A percentile compares a stretch with the other conserved stretches of the same genome.
phyloP scores from a whole-genome alignment of 2,797 vertebrate genomes.

The Peromyscus melanophrys region DNA sequence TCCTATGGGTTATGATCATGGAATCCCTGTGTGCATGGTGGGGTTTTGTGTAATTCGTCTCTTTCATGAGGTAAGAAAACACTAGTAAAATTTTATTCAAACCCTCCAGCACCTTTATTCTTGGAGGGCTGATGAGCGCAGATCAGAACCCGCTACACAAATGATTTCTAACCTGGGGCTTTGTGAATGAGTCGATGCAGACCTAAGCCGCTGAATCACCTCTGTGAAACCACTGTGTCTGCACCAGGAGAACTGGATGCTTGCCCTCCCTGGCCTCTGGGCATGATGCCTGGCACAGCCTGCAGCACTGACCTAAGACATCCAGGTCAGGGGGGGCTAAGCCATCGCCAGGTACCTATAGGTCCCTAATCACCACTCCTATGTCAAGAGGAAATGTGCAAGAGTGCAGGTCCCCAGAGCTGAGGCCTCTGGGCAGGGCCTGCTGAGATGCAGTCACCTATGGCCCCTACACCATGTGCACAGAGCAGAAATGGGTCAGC shows the following conservation, averaged over 20 bases:
- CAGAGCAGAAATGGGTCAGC: rapidly evolving
- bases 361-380: background rate
- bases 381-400: background rate
- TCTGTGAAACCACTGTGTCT: background rate
- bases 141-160: background rate
- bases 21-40: rapidly evolving
- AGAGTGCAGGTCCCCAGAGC: too few species aligned
- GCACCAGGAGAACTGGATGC: background rate
- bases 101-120: background rate
- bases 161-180: background rate
- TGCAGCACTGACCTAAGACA: background rate
- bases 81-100: background rate
- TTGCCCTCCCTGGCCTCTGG: background rate
- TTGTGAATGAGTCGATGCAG: background rate
- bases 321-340: too few species aligned
- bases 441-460: background rate
- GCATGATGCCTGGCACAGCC: background rate
- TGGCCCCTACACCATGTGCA: background rate
- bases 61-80: background rate
- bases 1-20: background rate
- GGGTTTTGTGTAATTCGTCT: background rate
- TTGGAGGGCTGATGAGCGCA: background rate
- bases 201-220: background rate
- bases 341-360: too few species aligned
- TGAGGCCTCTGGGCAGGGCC: background rate